Base-by-base conservation (phyloP, 1,140 invertebrate species). In the Drosophila pseudoananassae region DNA sequence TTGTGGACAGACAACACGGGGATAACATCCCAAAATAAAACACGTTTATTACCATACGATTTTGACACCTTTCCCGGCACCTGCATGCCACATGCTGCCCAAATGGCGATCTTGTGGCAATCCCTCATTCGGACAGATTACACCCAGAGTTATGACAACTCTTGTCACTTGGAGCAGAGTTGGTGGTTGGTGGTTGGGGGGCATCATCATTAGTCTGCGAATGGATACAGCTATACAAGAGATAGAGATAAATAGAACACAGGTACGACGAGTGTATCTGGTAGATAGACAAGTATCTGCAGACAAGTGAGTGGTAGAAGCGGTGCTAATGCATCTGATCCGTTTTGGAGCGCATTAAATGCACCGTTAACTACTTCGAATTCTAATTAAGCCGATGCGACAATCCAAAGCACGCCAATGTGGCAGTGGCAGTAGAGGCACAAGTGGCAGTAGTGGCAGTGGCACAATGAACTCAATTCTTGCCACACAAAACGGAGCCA, bases 321-420 rank as follows among this genome's bases (percentile, higher is more conserved):
- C 49, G 64, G 74, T 71, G 82, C 63, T 82, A 82, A 88, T 87
- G 76, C 71, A 88, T 82, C 68, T 88, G 83, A 88, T 83, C 71
- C 76, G 78, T 81, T 78, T 88, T 64, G 64, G 66, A 79, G 76
- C 68, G 72, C 75, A 78, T 88, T 88, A 84, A 88, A 88, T 89
- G 66, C 63, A 88, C 83, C 83, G 83, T 88, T 88, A 88, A 79
- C 84, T 88, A 76, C 79, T 77, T 88, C 73, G 76, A 83, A 88
- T 88, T 88, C 84, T 88, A 88, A 88, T 88, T 87, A 88, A 88
- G 78, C 72, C 76, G 66, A 76, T 88, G 84, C 76, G 82, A 87
- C 81, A 82, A 87, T 77, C 61, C 75, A 75, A 87, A 65, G 78
- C 68, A 87, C 71, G 75, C 75, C 82, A 65, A 75, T 36, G 72